phyloP scores from a whole-genome alignment of 2,797 vertebrate species.

The Sparus aurata region DNA sequence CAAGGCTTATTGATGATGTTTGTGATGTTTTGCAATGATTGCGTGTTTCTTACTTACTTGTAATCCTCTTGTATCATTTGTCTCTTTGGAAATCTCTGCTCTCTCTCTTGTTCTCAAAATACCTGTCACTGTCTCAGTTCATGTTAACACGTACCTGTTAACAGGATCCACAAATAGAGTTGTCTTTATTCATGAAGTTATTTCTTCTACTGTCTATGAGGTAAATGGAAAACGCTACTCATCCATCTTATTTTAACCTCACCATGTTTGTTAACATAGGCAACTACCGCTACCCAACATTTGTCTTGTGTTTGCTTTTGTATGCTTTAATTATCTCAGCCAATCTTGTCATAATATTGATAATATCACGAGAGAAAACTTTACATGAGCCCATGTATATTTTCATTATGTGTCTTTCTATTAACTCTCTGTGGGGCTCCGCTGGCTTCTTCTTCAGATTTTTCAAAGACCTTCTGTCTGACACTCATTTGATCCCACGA shows the following conservation, averaged over 20 bases:
- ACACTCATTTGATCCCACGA: slow-evolving; percentile 62
- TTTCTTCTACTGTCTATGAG: neutral
- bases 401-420: slow-evolving; percentile 67
- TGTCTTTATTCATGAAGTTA: neutral
- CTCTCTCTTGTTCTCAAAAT: neutral
- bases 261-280: slow-evolving; percentile 67
- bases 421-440: slow-evolving; percentile 75
- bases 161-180: neutral
- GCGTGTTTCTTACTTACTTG: neutral
- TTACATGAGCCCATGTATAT: slow-evolving; percentile 76
- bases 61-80: neutral
- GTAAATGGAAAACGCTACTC: slow-evolving; percentile 61
- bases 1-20: neutral
- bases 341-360: slow-evolving; percentile 65
- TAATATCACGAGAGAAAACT: slow-evolving; percentile 52
- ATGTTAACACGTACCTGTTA: neutral
- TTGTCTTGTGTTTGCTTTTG: slow-evolving; percentile 58
- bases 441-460: slow-evolving; percentile 70
- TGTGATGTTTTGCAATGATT: too few relatives aligned
- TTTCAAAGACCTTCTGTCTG: slow-evolving; percentile 64
- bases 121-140: neutral
- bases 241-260: slow-evolving; percentile 59
- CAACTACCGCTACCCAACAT: slow-evolving; percentile 53
- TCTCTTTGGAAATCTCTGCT: neutral
- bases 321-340: slow-evolving; percentile 57